Conservation (phyloP, 2,797 vertebrate species). For the Phylloscopus collybita region DNA sequence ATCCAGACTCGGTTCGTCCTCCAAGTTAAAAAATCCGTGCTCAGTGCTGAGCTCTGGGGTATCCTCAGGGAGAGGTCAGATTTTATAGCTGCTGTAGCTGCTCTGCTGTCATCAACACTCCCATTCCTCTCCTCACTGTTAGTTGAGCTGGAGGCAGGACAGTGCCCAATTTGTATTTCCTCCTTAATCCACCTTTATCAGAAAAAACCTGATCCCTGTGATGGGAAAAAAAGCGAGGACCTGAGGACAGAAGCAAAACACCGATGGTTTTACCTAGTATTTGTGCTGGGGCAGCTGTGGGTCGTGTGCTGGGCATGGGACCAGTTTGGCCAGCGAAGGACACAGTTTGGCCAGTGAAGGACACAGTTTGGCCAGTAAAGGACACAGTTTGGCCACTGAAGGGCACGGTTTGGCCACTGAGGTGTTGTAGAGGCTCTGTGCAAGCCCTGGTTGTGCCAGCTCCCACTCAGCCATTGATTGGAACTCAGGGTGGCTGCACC, state of each 20-base stretch:
- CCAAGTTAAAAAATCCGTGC: neutral
- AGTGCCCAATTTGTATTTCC: neutral
- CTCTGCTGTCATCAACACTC: neutral
- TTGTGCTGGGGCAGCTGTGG: neutral
- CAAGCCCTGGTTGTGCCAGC: neutral
- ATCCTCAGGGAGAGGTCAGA: neutral
- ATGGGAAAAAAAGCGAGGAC: neutral
- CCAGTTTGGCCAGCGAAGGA: accelerated
- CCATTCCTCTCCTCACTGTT: neutral
- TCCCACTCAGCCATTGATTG: accelerated
- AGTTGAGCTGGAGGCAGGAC: neutral
- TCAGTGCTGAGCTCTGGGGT: neutral
- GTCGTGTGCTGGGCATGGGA: accelerated
- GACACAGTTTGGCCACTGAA: neutral
- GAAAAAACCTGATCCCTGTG: accelerated
- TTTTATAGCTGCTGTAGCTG: accelerated
- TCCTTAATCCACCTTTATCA: neutral
- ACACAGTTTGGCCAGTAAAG: no score
- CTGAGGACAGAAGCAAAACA: neutral
- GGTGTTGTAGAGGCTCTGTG: neutral
- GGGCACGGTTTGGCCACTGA: neutral
- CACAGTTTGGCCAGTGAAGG: neutral
- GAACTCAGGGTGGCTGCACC: neutral
- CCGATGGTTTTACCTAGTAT: accelerated
- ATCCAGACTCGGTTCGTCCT: accelerated